Evolutionary conservation across 2,888 invertebrate genomes (phyloP), one percentile per base, ranked within the genome.

Genomic region (Balanococcus diminutus): DNA sequence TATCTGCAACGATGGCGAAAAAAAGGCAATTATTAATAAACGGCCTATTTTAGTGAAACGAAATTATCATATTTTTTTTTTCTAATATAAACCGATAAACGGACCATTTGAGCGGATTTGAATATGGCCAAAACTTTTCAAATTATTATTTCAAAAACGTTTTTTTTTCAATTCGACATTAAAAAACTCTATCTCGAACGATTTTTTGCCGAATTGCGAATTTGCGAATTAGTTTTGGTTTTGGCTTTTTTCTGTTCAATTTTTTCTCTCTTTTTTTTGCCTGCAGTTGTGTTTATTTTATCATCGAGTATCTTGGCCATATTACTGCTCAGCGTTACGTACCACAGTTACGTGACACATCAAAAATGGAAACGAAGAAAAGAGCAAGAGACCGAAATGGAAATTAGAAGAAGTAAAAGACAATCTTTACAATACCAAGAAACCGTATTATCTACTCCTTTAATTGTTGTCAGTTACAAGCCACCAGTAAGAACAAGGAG

Each of bases 271-370:
- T 79, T 56, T 28, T 42, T 39, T 72, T 67, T n/a, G 31, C 31
- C 16, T 22, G 51, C 94, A 91, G 94, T 96, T 88, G 92, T 96
- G 87, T 96, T 96, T 89, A 94, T 96, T 87, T 93, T 94, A 1
- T 91, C 96, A 75, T 94, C 94, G 51, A 92, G 94, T 56, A 91
- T 96, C 87, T 95, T 96, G 89, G 91, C 95, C 67, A 90, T 94
- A 22, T 94, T 93, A 89, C 92, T 93, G 14, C 89, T 94, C 86
- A 93, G 93, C 87, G 92, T 94, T 87, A 90, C 92, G 82, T 95
- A 95, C 88, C 96, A 95, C 88, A 92, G 94, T 81, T 96, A 94
- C 91, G 91, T 94, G 88, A 94, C 94, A 14, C 94, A 96, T 89
- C 93, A 94, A 89, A 93, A 93, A 75, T 94, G 95, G 89, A 94